Conservation (phyloP, 2,797 vertebrate species). For the Chaetophractus vellerosus region DNA sequence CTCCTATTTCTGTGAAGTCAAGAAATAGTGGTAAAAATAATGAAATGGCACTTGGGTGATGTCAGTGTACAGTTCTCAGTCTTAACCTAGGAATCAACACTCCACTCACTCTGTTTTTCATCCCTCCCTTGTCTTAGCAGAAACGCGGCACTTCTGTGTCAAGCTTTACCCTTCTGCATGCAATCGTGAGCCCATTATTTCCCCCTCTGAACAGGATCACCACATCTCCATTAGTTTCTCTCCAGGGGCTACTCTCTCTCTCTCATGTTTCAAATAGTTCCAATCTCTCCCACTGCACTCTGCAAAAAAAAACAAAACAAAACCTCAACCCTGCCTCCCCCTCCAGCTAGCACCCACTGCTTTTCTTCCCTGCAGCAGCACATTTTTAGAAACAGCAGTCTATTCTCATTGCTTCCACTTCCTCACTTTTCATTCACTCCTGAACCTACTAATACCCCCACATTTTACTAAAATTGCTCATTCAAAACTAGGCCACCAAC, state of each 20-base stretch:
- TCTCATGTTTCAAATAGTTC: neutral
- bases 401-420: constrained; percentile 29
- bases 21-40: neutral
- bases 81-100: neutral
- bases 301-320: neutral
- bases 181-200: too few relatives aligned
- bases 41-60: neutral
- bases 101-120: neutral
- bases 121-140: neutral
- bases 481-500: constrained; percentile 80
- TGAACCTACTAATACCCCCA: constrained; percentile 66
- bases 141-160: neutral
- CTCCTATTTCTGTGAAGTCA: neutral
- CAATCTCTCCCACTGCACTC: neutral
- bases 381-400: constrained; percentile 51
- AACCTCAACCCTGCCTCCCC: neutral
- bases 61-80: neutral
- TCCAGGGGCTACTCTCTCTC: neutral
- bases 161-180: neutral
- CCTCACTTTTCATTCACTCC: constrained; percentile 74
- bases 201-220: neutral
- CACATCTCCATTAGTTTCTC: neutral
- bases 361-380: neutral
- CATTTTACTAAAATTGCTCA: constrained; percentile 71
- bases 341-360: neutral